phyloP scores from a whole-genome alignment of 2,888 invertebrate genomes.

The Orchesella flavescens region DNA sequence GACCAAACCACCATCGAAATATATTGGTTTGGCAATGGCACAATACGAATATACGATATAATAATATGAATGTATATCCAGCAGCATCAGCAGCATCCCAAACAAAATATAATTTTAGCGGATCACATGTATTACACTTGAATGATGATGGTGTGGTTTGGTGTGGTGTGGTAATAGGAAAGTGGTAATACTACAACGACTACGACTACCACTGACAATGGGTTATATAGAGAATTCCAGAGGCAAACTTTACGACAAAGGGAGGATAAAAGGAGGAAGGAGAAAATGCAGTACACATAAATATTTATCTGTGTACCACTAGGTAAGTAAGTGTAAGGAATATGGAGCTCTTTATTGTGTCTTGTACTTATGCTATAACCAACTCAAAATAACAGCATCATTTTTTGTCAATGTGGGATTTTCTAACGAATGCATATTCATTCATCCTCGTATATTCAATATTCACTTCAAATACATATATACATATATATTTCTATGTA shows the following conservation, averaged over 20 bases:
- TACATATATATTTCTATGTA: no score
- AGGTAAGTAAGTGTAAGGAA: neutral
- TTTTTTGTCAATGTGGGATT: no score
- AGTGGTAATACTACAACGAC: neutral
- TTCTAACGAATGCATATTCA: neutral
- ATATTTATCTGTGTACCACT: constrained; percentile 6
- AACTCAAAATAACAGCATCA: no score
- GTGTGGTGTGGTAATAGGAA: neutral
- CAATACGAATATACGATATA: no score
- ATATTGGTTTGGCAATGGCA: no score
- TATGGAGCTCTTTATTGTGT: neutral
- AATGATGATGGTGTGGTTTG: constrained; percentile 32
- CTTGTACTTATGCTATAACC: neutral
- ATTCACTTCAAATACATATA: no score
- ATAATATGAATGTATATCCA: no score
- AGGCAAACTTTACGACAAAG: no score
- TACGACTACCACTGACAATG: no score
- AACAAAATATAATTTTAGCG: neutral
- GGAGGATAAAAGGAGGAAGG: neutral
- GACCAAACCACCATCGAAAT: no score
- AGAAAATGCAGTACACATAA: constrained; percentile 1
- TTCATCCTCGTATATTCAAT: neutral
- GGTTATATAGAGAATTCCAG: no score
- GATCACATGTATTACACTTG: constrained; percentile 33
- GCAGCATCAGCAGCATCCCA: neutral